A percentile compares a stretch with the other conserved stretches of the same genome.
Conservation (phyloP, 1,140 invertebrate species). For the Trichoplusia ni region DNA sequence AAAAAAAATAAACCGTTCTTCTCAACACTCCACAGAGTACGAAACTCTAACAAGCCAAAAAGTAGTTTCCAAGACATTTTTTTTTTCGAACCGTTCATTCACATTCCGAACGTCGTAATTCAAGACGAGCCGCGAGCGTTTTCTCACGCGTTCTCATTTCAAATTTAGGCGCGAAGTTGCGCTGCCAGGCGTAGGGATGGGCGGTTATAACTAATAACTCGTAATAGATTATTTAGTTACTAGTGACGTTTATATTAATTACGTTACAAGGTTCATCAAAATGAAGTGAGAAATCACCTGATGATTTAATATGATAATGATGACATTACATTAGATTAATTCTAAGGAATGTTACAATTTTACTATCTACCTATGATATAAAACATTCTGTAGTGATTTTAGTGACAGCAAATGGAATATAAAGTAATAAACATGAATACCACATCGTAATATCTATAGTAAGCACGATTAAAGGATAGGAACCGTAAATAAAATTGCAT, state of each 20-base stretch:
- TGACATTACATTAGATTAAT: no score
- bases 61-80: constrained; percentile 19
- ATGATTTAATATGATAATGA: no score
- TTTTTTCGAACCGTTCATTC: constrained; percentile 32
- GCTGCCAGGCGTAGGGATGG: constrained; percentile 38
- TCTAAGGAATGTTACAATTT: no score
- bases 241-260: not conserved
- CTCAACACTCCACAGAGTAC: not conserved
- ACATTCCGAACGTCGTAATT: constrained; percentile 45
- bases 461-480: not conserved
- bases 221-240: constrained; percentile 13
- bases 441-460: no score
- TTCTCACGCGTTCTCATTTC: constrained; percentile 64
- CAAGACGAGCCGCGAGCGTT: constrained; percentile 44
- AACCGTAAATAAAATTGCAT: not conserved
- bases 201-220: constrained; percentile 26
- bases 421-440: no score
- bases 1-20: no score
- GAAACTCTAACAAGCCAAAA: constrained; percentile 33
- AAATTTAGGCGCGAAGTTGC: constrained; percentile 57
- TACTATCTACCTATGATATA: no score
- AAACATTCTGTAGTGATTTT: no score
- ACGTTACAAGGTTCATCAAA: not conserved
- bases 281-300: no score
- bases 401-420: no score